phyloP scores from a whole-genome alignment of 1,140 invertebrate genomes.

The Pogonus chalceus region DNA sequence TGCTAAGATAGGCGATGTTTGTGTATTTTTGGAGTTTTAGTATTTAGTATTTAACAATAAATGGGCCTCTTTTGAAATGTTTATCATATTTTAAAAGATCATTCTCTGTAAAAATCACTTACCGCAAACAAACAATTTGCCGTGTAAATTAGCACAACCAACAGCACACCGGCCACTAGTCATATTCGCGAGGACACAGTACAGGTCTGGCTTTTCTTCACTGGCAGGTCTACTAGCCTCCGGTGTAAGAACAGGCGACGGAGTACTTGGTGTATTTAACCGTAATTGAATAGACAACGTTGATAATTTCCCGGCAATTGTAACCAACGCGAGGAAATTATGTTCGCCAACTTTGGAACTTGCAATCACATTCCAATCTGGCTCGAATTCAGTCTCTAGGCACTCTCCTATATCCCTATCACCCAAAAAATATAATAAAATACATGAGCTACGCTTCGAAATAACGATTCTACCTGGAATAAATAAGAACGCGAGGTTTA shows the following conservation, averaged over 20 bases:
- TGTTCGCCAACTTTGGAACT: conserved; percentile 48
- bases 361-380: conserved; percentile 57
- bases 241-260: conserved; percentile 21
- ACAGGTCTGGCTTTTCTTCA: conserved; percentile 42
- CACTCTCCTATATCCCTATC: conserved; percentile 49
- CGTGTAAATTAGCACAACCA: conserved; percentile 58
- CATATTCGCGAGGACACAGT: conserved; percentile 56
- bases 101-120: conserved; percentile 30
- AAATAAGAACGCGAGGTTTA: conserved; percentile 51
- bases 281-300: conserved; percentile 54
- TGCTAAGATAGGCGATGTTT: neutral
- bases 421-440: too few relatives aligned
- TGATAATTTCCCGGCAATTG: conserved; percentile 50
- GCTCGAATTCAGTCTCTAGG: conserved; percentile 44
- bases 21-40: too few relatives aligned
- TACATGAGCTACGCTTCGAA: neutral
- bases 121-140: conserved; percentile 64
- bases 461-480: too few relatives aligned
- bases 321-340: conserved; percentile 54
- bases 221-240: conserved; percentile 28
- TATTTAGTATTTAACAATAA: neutral
- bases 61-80: neutral
- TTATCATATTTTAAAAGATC: neutral
- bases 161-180: conserved; percentile 59
- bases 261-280: conserved; percentile 36